Base-by-base conservation (phyloP, 2,888 invertebrate genomes). In the Amphimallon solstitiale region DNA sequence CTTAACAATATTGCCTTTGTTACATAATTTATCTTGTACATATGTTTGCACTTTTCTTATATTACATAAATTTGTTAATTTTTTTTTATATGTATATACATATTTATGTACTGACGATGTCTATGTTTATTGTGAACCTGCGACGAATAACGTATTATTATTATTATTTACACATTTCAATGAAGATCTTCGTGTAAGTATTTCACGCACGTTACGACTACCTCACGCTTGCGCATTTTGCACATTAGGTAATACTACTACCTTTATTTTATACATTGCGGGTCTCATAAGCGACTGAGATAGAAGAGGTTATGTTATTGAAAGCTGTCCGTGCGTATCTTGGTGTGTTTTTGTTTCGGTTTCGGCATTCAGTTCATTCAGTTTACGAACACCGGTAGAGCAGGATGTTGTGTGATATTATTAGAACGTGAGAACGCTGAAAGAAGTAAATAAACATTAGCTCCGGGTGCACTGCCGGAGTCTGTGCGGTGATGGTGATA, bases 301-400 rank as follows among this genome's bases (percentile, higher is more conserved):
- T 45, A 15, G n/a, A 9, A 45, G 43, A 43, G 43, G 45, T 43
- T 59, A 43, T n/a, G 56, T 5, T 35, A 14, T 51, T 15, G 14
- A 12, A 15, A 17, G 56, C 34, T 17, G 15, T 63, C 7, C 51
- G 37, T 37, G 34, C 49, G 37, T 63, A 34, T 38, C n/a, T 62
- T 23, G 15, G 15, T 43, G 40, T 62, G 62, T 62, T 51, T 49
- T 62, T 62, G 61, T 61, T 61, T 51, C 29, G 29, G 40, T n/a
- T n/a, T n/a, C n/a, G n/a, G n/a, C n/a, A n/a, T n/a, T n/a, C n/a
- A n/a, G n/a, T n/a, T n/a, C 17, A 34, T 63, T 40, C 10, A 38
- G 45, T 45, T 38, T 59, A 43, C 29, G 9, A 21, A 10, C 38
- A 21, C 38, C 35, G 37, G 4, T 19, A 6, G 49, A 49, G n/a